Evolutionary conservation across 2,797 vertebrate genomes (phyloP), one percentile per base, ranked within the genome.

Genomic region (Gorsachius magnificus): DNA sequence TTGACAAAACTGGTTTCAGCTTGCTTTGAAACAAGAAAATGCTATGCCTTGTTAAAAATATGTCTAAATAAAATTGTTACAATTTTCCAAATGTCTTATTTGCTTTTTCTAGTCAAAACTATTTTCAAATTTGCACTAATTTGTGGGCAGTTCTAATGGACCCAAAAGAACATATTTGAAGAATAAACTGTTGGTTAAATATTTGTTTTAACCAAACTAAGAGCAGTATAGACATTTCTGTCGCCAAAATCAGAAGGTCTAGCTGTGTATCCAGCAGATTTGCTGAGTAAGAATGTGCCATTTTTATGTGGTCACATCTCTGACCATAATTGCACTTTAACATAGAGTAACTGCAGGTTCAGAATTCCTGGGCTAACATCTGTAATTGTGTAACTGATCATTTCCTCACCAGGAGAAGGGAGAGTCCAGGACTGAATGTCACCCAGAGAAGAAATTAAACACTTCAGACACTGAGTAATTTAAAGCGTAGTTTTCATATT

Each of bases 401-500:
- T 97, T 97, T 97, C 95, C 86, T 96, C 78, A 82, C 94, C 77
- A 76, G 78, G 60, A 54, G 35, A 28, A 92, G 95, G 89, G 75
- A 91, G 86, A 91, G 85, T 58, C 82, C 68, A 71, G 82, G 69
- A 75, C 85, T 91, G 93, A 89, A 18, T 95, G 90, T 97, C 96
- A 96, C 95, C 81, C 97, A 66, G 70, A 83, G 93, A 97, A 93
- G 94, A 97, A 96, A 96, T 83, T 60, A 96, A 97, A 96, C 93
- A 46, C 93, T 95, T 95, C 72, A 95, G 90, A 71, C 78, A 71
- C 29, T 2, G 36, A n/a, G 50, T 94, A 76, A 95, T 96, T 96
- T 93, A 69, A 78, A 90, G 85, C 79, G 78, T 89, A 63, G 38
- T 77, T 96, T 95, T 95, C 43, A 38, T 83, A 90, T 83, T 95